Conservation (phyloP, 2,888 invertebrate genomes). For the Corbicula japonica region DNA sequence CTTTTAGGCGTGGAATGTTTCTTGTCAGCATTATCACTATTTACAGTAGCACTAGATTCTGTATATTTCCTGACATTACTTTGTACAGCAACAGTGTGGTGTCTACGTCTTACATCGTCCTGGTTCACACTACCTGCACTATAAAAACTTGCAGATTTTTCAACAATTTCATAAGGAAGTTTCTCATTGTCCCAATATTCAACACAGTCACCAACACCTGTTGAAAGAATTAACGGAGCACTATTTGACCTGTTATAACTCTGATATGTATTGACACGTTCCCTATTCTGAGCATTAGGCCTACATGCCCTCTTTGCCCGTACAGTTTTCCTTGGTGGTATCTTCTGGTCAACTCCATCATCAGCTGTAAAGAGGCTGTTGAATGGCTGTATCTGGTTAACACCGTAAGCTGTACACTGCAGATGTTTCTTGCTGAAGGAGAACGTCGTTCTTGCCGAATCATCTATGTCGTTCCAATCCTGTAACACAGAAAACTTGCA, state of each 20-base stretch:
- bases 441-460: conserved; percentile 20
- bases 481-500: conserved; percentile 9
- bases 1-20: no score
- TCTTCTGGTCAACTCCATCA: not conserved
- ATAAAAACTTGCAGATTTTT: no score
- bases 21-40: no score
- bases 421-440: conserved; percentile 20
- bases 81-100: no score
- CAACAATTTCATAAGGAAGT: no score
- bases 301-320: not conserved
- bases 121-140: no score
- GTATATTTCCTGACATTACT: no score
- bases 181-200: conserved; percentile 10
- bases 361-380: conserved; percentile 1
- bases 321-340: not conserved
- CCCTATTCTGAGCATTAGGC: not conserved
- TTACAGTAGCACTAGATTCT: no score
- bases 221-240: not conserved
- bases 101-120: no score
- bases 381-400: conserved; percentile 32
- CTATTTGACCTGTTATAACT: not conserved
- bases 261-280: not conserved
- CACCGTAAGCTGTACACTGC: conserved; percentile 8
- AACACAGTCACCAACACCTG: not conserved
- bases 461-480: conserved; percentile 41